Evolutionary conservation across 2,888 invertebrate genomes (phyloP).

Genomic region (Beris chalybata): DNA sequence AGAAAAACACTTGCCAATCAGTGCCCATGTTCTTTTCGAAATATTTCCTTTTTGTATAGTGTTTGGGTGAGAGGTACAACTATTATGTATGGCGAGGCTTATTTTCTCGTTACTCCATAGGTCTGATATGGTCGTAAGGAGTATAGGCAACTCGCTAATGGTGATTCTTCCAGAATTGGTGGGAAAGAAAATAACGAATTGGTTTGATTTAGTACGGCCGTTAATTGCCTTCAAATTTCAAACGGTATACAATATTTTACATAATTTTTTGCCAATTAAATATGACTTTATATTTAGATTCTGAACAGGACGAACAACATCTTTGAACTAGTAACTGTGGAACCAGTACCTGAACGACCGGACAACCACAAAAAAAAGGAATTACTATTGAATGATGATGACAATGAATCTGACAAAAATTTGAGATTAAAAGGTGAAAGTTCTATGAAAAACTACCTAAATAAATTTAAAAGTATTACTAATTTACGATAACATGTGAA

Average conservation of each 20-base stretch:
- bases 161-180: slow-evolving; percentile 84
- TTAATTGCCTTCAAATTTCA: slow-evolving; percentile 93
- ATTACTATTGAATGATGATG: slow-evolving; percentile 61
- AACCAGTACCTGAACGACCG: slow-evolving; percentile 75
- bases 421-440: slow-evolving; percentile 74
- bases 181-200: slow-evolving; percentile 87
- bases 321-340: slow-evolving; percentile 89
- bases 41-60: slow-evolving; percentile 98
- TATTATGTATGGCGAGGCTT: neutral
- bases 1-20: slow-evolving; percentile 85
- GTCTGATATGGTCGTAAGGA: slow-evolving; percentile 83
- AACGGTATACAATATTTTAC: slow-evolving; percentile 65
- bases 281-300: slow-evolving; percentile 64
- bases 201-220: slow-evolving; percentile 90
- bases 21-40: slow-evolving; percentile 88
- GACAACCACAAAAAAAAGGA: slow-evolving; percentile 61
- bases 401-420: slow-evolving; percentile 71
- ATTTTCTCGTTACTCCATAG: slow-evolving; percentile 55
- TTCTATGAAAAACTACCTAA: neutral
- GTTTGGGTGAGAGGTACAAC: slow-evolving; percentile 71
- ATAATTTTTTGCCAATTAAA: slow-evolving; percentile 1
- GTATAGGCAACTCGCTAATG: slow-evolving; percentile 88
- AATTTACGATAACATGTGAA: neutral
- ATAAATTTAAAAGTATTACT: neutral
- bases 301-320: slow-evolving; percentile 94